Percentiles rank a stretch among this genome's conserved stretches.
These are phyloP conservation scores for Lanistes nyassanus DNA, from an alignment of 1,140 invertebrate genomes.

Conservation along the genomic window DNA sequence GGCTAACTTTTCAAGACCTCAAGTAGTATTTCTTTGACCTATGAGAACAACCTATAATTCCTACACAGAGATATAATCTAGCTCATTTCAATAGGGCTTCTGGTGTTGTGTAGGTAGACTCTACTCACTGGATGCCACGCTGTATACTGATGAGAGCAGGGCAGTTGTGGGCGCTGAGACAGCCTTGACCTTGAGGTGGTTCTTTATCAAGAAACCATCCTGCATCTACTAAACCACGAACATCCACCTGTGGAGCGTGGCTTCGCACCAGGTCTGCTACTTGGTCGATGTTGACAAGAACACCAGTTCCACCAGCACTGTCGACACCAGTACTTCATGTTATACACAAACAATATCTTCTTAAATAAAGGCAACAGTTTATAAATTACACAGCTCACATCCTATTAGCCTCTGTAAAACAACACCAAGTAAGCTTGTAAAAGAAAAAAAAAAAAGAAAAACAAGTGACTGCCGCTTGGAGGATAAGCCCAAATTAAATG, in stretches of 20 bases:
- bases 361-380: too few species aligned
- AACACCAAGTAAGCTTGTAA: too few species aligned
- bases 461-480: too few species aligned
- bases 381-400: too few species aligned
- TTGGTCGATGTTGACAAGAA: constrained; percentile 88
- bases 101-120: background rate
- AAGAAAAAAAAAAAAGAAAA: too few species aligned
- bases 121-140: constrained; percentile 76
- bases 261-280: constrained; percentile 75
- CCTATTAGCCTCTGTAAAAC: too few species aligned
- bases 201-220: constrained; percentile 93
- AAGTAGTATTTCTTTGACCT: constrained; percentile 11
- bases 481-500: too few species aligned
- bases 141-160: constrained; percentile 76
- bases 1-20: too few species aligned
- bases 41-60: background rate
- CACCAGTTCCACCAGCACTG: constrained; percentile 91
- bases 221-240: constrained; percentile 86
- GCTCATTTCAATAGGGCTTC: too few species aligned
- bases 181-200: constrained; percentile 71
- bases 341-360: background rate
- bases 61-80: background rate
- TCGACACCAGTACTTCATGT: constrained; percentile 29
- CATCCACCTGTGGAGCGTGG: constrained; percentile 73
- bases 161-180: constrained; percentile 66